Evolutionary conservation across 2,888 invertebrate species (phyloP), one percentile per base, ranked within the genome.

Genomic region (Eupeodes latifasciatus): DNA sequence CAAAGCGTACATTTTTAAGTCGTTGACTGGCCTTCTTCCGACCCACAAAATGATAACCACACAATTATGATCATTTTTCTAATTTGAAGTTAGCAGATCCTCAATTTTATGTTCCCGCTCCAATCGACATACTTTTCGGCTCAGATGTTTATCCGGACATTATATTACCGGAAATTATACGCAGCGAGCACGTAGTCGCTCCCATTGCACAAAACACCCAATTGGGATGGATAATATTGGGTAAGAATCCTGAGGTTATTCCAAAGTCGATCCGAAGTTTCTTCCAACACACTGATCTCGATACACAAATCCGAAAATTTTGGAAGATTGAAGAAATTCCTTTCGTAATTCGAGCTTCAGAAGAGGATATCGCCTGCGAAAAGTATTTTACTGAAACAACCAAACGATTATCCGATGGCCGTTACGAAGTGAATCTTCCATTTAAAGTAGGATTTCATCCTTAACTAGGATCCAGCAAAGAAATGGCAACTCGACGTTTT

Each of bases 291-390:
- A 44, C 6, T n/a, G 16, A 40, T 5, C 14, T 64, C 16, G 64
- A 40, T 34, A 51, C 19, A 14, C 9, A 36, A 61, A 9, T 61
- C 36, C 14, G 36, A 14, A 61, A 36, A 36, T 61, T 61, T 51
- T 67, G 67, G 27, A 51, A 67, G 34, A 67, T 67, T 14, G 67
- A 67, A 34, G 27, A 67, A 51, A 19, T 2, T 67, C 67, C 51
- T 51, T 51, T n/a, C 67, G 9, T 19, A 11, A 67, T 14, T 5
- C 19, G 10, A 27, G 27, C 5, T 14, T 51, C 51, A 5, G n/a
- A 67, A n/a, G 67, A 67, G 19, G 47, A 49, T 6, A 49, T 27
- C 27, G 19, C 67, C 11, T 47, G 47, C 44, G 19, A 47, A 67
- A 47, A 6, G 49, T 49, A 47, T 67, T 67, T 44, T 27, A 5